A percentile compares a stretch with the other conserved stretches of the same genome.
Conservation (phyloP, 2,113 vertebrate genomes). For the Grammomys surdaster region DNA sequence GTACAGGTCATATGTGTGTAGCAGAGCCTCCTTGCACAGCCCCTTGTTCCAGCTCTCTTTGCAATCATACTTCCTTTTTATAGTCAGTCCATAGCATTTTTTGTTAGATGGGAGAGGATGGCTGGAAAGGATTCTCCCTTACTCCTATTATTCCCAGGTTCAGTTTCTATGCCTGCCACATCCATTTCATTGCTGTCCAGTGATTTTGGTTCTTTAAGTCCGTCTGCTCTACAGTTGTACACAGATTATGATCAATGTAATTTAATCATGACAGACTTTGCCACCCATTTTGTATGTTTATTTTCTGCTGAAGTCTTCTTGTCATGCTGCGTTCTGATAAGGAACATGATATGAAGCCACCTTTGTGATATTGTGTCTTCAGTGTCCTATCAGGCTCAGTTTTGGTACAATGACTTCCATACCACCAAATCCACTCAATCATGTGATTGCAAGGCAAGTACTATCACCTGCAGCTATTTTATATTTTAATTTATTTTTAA, state of each 20-base stretch:
- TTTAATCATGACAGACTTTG: neutral
- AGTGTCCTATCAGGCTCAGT: neutral
- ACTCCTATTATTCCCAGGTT: neutral
- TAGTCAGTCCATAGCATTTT: neutral
- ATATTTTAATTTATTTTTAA: neutral
- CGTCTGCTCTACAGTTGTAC: neutral
- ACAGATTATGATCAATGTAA: neutral
- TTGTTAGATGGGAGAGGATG: neutral
- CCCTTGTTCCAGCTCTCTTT: neutral
- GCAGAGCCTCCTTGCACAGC: neutral
- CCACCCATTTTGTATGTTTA: no score
- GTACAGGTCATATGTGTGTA: neutral
- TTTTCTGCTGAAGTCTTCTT: neutral
- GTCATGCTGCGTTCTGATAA: neutral
- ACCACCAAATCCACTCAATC: neutral
- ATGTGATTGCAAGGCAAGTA: neutral
- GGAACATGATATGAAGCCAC: neutral
- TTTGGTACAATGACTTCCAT: neutral
- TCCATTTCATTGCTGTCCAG: neutral
- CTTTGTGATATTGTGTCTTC: neutral
- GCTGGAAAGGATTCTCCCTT: neutral
- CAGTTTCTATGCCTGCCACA: neutral
- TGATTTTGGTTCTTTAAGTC: neutral
- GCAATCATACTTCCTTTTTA: neutral
- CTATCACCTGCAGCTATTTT: neutral